Conservation (phyloP, 2,888 invertebrate genomes). For the Oxyteleia sp. region DNA sequence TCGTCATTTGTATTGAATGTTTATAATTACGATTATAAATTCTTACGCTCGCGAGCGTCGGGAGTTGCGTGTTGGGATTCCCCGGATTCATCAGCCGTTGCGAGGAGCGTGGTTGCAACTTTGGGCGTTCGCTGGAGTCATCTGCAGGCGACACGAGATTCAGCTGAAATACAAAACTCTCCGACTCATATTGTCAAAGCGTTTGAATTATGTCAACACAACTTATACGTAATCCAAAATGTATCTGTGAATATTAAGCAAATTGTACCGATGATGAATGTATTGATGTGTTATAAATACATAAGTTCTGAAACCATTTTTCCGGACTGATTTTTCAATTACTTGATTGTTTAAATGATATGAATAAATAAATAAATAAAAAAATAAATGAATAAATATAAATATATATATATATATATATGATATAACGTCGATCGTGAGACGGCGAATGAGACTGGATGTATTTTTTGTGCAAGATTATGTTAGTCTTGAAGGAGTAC, state of each 20-base stretch:
- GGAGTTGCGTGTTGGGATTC: neutral
- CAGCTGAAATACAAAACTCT: constrained; percentile 32
- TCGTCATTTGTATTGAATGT: neutral
- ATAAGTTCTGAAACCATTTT: constrained; percentile 51
- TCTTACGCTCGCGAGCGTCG: neutral
- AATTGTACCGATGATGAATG: constrained; percentile 82
- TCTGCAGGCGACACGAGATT: constrained; percentile 26
- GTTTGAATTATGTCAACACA: constrained; percentile 54
- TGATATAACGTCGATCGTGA: constrained; percentile 36
- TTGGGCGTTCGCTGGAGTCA: constrained; percentile 2
- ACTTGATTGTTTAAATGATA: constrained; percentile 29
- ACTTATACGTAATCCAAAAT: constrained; percentile 61
- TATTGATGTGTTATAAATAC: constrained; percentile 81
- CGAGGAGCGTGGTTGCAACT: neutral
- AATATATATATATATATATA: constrained; percentile 27
- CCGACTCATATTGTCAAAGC: constrained; percentile 48
- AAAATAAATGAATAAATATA: too few relatives aligned
- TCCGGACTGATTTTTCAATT: constrained; percentile 50
- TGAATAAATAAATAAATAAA: constrained; percentile 38
- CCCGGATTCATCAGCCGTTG: neutral
- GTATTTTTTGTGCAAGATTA: constrained; percentile 63
- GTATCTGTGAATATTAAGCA: constrained; percentile 58
- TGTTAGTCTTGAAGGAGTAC: constrained; percentile 51
- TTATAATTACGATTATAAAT: too few relatives aligned
- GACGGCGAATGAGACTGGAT: constrained; percentile 57